Conservation (phyloP, 2,113 vertebrate species). For the Ifrita kowaldi region DNA sequence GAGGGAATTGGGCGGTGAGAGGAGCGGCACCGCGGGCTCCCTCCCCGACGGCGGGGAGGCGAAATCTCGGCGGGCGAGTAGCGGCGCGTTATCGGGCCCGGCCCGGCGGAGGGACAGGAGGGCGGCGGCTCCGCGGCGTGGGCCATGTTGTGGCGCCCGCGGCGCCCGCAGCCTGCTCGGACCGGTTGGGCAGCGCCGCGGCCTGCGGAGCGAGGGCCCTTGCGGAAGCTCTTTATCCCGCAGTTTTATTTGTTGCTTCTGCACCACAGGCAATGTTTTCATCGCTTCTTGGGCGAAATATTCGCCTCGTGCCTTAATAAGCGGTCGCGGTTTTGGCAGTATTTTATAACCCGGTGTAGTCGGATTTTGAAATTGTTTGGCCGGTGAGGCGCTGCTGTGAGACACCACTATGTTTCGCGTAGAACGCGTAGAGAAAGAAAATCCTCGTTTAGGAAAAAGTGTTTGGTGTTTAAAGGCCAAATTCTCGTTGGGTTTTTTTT, state of each 20-base stretch:
- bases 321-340: neutral
- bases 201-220: neutral
- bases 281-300: neutral
- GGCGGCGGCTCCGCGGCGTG: neutral
- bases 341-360: rapidly evolving
- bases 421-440: neutral
- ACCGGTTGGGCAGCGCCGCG: neutral
- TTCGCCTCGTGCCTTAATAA: neutral
- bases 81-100: neutral
- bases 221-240: neutral
- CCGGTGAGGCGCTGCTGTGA: neutral
- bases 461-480: neutral
- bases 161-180: neutral
- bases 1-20: neutral
- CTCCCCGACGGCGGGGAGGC: too few relatives aligned
- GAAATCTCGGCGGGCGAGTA: neutral
- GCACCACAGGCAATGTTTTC: neutral
- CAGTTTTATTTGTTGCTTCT: neutral
- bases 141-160: neutral
- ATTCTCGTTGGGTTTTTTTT: neutral
- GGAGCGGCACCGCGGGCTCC: neutral
- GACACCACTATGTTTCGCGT: neutral
- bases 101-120: neutral
- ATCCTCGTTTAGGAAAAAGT: rapidly evolving
- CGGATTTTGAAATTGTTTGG: neutral